phyloP scores from a whole-genome alignment of 2,888 invertebrate genomes.

The Agrochola macilenta region DNA sequence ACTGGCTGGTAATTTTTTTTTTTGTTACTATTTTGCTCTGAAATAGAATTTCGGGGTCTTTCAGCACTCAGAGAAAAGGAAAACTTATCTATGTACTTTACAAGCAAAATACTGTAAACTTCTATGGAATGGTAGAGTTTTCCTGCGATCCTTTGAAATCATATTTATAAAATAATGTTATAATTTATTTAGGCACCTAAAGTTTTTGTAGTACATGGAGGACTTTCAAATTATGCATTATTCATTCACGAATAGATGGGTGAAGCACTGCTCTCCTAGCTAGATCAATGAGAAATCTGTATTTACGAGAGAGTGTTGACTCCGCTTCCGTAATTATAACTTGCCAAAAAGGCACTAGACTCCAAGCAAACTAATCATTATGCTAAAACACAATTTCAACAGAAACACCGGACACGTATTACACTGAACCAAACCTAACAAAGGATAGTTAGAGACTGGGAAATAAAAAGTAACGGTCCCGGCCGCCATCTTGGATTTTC shows the following conservation, averaged over 20 bases:
- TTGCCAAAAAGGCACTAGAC: too few species aligned
- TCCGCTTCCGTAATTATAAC: too few species aligned
- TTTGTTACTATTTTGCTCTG: background rate
- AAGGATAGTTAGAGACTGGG: constrained; percentile 42
- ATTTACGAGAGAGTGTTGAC: too few species aligned
- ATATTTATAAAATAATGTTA: too few species aligned
- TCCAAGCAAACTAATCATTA: too few species aligned
- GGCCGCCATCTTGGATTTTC: constrained; percentile 53
- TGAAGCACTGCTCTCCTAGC: too few species aligned
- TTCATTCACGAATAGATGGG: too few species aligned
- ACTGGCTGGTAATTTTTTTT: too few species aligned
- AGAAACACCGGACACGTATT: constrained; percentile 15
- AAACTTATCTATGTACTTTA: background rate
- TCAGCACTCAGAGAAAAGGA: background rate
- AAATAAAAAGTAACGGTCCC: constrained; percentile 57
- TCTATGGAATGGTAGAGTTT: background rate
- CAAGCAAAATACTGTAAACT: background rate
- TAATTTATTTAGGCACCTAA: too few species aligned
- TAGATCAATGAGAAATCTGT: too few species aligned
- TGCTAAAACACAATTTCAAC: background rate
- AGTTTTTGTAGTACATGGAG: too few species aligned
- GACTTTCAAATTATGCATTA: too few species aligned
- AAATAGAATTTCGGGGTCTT: background rate
- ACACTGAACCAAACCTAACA: constrained; percentile 25
- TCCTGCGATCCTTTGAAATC: background rate